phyloP scores from a whole-genome alignment of 2,113 vertebrate genomes.

The Gallinago paraguaiae region DNA sequence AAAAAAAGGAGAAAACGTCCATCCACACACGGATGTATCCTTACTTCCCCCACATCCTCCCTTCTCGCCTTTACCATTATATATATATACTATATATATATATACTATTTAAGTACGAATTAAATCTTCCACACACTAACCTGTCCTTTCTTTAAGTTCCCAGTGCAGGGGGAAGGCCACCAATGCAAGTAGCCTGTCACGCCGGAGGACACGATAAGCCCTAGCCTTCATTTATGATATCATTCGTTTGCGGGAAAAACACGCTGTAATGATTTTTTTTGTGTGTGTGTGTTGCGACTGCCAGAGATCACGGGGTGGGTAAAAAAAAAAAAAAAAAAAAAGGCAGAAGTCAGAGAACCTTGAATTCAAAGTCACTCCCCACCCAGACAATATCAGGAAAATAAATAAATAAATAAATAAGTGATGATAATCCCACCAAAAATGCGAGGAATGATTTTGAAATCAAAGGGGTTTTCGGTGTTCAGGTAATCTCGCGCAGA shows the following conservation, averaged over 20 bases:
- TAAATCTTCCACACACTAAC: conserved; percentile 46
- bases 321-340: not conserved
- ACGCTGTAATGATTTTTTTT: not conserved
- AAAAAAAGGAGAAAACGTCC: not conserved
- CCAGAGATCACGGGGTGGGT: not conserved
- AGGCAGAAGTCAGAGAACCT: not conserved
- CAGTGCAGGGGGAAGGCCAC: not conserved
- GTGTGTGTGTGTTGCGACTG: conserved; percentile 4
- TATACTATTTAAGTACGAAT: conserved; percentile 12
- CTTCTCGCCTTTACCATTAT: not conserved
- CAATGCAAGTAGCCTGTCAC: not conserved
- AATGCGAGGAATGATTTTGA: not conserved
- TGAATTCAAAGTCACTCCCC: conserved; percentile 9
- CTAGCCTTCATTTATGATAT: conserved; percentile 25
- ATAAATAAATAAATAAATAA: not conserved
- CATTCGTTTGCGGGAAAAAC: conserved; percentile 26
- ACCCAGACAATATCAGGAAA: not conserved
- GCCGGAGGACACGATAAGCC: not conserved
- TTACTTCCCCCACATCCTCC: not conserved
- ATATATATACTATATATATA: no score
- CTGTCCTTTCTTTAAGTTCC: conserved; percentile 44
- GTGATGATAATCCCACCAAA: conserved; percentile 9
- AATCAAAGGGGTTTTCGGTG: not conserved
- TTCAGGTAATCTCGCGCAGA: not conserved
- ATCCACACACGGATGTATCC: not conserved